These are phyloP conservation scores for Caenorhabditis virilis DNA, from an alignment of 2,888 invertebrate species.

Conservation along the genomic window DNA sequence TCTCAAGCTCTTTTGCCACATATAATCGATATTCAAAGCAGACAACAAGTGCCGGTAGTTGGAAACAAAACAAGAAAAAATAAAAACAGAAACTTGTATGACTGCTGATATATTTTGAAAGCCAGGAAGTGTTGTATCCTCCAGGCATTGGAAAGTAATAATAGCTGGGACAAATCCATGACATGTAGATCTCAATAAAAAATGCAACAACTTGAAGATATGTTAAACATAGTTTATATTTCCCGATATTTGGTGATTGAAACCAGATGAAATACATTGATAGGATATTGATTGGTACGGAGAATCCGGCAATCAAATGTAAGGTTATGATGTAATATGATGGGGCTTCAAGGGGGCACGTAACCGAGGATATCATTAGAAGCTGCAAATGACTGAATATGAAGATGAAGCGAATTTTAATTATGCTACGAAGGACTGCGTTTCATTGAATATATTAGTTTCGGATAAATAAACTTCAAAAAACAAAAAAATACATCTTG, in stretches of 20 bases:
- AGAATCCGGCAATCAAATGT: slow-evolving; percentile 7
- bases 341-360: not conserved
- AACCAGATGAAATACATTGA: slow-evolving; percentile 11
- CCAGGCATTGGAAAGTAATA: slow-evolving; percentile 30
- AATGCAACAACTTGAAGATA: slow-evolving; percentile 18
- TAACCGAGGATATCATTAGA: too few relatives aligned
- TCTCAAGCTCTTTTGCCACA: slow-evolving; percentile 8
- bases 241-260: slow-evolving; percentile 8
- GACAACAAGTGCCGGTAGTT: slow-evolving; percentile 7
- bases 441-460: too few relatives aligned
- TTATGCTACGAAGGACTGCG: too few relatives aligned
- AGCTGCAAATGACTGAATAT: too few relatives aligned
- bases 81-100: slow-evolving; percentile 14
- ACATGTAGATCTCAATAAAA: slow-evolving; percentile 19
- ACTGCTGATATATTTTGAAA: slow-evolving; percentile 10
- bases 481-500: too few relatives aligned
- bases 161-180: slow-evolving; percentile 19
- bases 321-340: slow-evolving; percentile 5
- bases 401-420: too few relatives aligned
- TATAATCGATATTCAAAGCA: slow-evolving; percentile 21
- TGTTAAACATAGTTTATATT: slow-evolving; percentile 15
- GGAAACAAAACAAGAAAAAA: slow-evolving; percentile 12
- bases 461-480: too few relatives aligned
- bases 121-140: slow-evolving; percentile 20
- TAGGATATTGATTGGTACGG: slow-evolving; percentile 9